phyloP scores from a whole-genome alignment of 2,888 invertebrate genomes.

The Gastracanthus pulcherrimus region DNA sequence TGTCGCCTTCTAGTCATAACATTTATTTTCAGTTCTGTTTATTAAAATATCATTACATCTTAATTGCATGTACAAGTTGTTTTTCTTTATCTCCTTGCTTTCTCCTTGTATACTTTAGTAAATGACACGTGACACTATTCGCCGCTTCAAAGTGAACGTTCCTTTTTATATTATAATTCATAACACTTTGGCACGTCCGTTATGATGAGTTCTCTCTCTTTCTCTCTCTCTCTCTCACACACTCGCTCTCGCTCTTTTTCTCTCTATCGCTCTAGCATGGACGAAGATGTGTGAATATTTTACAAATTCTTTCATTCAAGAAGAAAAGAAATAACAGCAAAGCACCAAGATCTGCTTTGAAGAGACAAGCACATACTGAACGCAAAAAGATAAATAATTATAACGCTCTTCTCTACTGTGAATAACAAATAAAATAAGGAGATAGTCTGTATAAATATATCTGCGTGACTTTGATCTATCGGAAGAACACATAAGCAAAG shows the following conservation, averaged over 20 bases:
- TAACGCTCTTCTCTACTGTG: neutral
- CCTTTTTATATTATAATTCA: constrained; percentile 43
- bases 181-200: constrained; percentile 54
- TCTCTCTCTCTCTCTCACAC: neutral
- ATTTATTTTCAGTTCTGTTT: constrained; percentile 58
- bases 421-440: neutral
- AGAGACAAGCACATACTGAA: neutral
- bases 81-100: constrained; percentile 9
- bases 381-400: neutral
- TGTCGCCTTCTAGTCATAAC: constrained; percentile 52
- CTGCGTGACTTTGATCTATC: neutral
- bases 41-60: constrained; percentile 60
- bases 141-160: constrained; percentile 40
- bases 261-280: neutral
- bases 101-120: constrained; percentile 47
- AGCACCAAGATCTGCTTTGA: constrained; percentile 33
- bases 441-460: neutral
- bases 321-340: constrained; percentile 11
- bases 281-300: neutral
- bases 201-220: constrained; percentile 20
- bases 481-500: neutral
- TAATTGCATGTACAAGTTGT: constrained; percentile 56
- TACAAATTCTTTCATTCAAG: constrained; percentile 9
- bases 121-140: constrained; percentile 39
- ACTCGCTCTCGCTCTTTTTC: neutral